phyloP scores from a whole-genome alignment of 2,797 vertebrate genomes.

The Alcedo quadribrachys region DNA sequence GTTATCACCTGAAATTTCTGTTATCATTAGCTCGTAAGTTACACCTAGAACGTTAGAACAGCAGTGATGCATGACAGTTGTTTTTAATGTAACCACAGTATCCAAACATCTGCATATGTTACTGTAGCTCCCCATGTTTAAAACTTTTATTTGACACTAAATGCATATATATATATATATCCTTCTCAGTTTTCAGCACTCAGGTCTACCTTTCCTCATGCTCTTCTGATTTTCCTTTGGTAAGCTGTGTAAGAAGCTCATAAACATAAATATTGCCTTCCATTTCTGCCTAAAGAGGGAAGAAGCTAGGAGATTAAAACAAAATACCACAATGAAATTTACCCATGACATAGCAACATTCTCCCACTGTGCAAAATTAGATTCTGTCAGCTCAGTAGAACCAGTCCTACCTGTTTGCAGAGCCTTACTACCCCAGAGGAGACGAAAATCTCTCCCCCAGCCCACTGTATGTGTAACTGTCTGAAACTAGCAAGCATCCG shows the following conservation, averaged over 20 bases:
- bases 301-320: background rate
- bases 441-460: background rate
- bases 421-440: background rate
- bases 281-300: background rate
- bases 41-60: background rate
- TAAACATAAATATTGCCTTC: background rate
- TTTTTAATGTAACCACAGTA: background rate
- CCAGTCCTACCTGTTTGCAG: conserved; percentile 56
- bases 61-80: background rate
- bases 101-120: rapidly evolving
- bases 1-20: background rate
- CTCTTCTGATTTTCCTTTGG: background rate
- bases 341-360: rapidly evolving
- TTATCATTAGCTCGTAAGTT: background rate
- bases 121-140: background rate
- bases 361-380: background rate
- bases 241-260: background rate
- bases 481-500: background rate
- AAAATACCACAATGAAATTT: background rate
- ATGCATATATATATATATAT: rapidly evolving
- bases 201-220: background rate
- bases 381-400: conserved; percentile 34
- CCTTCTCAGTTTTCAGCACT: background rate
- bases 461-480: background rate
- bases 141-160: background rate